Evolutionary conservation across 1,140 invertebrate genomes (phyloP), one percentile per base, ranked within the genome.

Genomic region (Hydropsyche tenuis): DNA sequence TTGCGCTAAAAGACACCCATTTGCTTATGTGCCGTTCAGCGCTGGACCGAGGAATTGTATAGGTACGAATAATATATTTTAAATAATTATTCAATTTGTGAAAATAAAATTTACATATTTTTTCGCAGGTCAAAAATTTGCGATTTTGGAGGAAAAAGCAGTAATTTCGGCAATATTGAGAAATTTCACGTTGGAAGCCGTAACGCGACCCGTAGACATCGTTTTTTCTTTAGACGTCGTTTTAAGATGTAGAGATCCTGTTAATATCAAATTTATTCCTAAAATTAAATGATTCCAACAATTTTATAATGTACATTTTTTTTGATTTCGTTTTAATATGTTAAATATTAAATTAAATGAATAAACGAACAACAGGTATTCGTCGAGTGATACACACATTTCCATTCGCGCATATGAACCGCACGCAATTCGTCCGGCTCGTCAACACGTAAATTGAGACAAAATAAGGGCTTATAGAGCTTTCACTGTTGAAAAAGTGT

Each of bases 1-100:
- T 63, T 76, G 81, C 22, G 69, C 81, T 20, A 80, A 81, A 11
- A 82, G 88, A 45, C 88, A 86, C 78, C 85, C 83, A 1, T 87
- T 85, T 75, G 79, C 87, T 0, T 92, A 88, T 77, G 83, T 93
- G 16, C 89, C 91, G 0, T 93, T 93, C 78, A 91, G 91, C 42
- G 88, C 90, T 65, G 91, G 91, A n/a, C 88, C 88, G 0, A 83
- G 90, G 62, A 88, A 88, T 79, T 89, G 88, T 77, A 87, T 89
- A 66, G 88, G 87, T 83, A 82, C 78, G 53, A 75, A 48, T 30
- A 82, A 82, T 65, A 75, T 14, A n/a, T 14, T 43, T 43, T 6
- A 43, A 43, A 43, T 43, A 43, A 43, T 7, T 16, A 48, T n/a
- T 48, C 45, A 56, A 20, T 22, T 56, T 23, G 1, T 60, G 12